Evolutionary conservation across 1,140 invertebrate species (phyloP).

Genomic region (Oncopodura yosiiana): DNA sequence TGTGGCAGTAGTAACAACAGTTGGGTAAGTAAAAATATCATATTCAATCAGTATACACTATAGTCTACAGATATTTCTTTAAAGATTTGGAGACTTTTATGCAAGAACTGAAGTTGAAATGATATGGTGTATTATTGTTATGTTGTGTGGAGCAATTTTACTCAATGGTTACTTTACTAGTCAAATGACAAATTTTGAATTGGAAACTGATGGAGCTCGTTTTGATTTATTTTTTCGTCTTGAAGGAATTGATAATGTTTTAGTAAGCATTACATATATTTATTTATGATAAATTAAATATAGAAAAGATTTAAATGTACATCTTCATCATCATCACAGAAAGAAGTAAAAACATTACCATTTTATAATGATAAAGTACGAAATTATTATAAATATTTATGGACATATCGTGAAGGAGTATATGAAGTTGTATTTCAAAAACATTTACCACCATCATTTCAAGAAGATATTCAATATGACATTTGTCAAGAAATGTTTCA

Average conservation of each 20-base stretch:
- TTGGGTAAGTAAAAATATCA: slow-evolving; percentile 19
- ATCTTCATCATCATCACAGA: slow-evolving; percentile 6
- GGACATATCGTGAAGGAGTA: slow-evolving; percentile 31
- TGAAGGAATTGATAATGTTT: slow-evolving; percentile 7
- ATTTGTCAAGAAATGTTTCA: slow-evolving; percentile 33
- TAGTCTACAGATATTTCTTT: not conserved
- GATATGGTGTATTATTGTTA: slow-evolving; percentile 18
- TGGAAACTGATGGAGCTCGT: slow-evolving; percentile 26
- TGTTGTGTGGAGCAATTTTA: slow-evolving; percentile 28
- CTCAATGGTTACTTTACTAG: slow-evolving; percentile 22
- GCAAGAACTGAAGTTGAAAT: slow-evolving; percentile 17
- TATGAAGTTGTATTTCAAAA: slow-evolving; percentile 14
- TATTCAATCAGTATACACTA: not conserved
- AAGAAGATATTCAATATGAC: slow-evolving; percentile 29
- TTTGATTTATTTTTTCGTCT: slow-evolving; percentile 31
- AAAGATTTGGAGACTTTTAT: slow-evolving; percentile 26
- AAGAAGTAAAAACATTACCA: not conserved
- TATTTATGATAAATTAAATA: not conserved
- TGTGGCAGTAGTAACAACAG: slow-evolving; percentile 23
- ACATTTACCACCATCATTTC: slow-evolving; percentile 20
- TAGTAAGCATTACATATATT: slow-evolving; percentile 9
- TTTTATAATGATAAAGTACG: slow-evolving; percentile 22
- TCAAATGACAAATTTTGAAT: slow-evolving; percentile 24
- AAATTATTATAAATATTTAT: slow-evolving; percentile 29
- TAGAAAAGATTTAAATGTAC: not conserved